Base-by-base conservation (phyloP, 1,140 invertebrate genomes). In the Ceratosolen solmsi region DNA sequence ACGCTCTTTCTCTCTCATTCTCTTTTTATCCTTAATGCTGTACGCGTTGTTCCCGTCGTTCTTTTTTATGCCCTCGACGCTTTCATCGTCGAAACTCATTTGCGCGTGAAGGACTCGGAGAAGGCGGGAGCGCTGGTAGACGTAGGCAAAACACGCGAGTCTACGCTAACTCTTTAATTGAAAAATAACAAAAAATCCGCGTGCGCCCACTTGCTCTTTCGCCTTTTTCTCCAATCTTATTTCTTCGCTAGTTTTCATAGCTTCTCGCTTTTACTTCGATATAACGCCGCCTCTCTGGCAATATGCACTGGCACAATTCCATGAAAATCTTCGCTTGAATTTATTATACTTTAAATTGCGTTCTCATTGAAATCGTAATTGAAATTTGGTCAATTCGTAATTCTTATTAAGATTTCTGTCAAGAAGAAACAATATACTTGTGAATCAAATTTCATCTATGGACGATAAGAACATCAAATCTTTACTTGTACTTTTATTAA, bases 51-150 rank as follows among this genome's bases (percentile, higher is more conserved):
- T 20, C 2, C 27, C n/a, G 2, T n/a, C 73, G 22, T 49, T 54
- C 49, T 56, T 73, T 36, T 79, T 46, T 41, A 54, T 38, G n/a
- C 20, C n/a, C 49, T 58, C 60, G 38, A 58, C 58, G 63, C 76
- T 68, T 70, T 79, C 49, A 68, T 79, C 65, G 46, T 86, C 60
- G 82, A 84, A 85, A 86, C 84, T 86, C 83, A 87, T 87, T 87
- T 87, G 82, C 79, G 80, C 86, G 80, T 79, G 74, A 63, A 72
- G 38, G 63, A 22, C 54, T 41, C 25, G 30, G 60, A 68, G 33
- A 70, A 58, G 68, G 58, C 7, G 54, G n/a, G 72, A 36, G 25
- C 25, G 27, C 22, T 13, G 22, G 22, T 27, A 56, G 72, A 27
- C 49, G 49, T 30, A 15, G 20, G 49, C 76, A 49, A 36, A 79